Evolutionary conservation across 2,888 invertebrate genomes (phyloP), one percentile per base, ranked within the genome.

Genomic region (Pelosia muscerda): DNA sequence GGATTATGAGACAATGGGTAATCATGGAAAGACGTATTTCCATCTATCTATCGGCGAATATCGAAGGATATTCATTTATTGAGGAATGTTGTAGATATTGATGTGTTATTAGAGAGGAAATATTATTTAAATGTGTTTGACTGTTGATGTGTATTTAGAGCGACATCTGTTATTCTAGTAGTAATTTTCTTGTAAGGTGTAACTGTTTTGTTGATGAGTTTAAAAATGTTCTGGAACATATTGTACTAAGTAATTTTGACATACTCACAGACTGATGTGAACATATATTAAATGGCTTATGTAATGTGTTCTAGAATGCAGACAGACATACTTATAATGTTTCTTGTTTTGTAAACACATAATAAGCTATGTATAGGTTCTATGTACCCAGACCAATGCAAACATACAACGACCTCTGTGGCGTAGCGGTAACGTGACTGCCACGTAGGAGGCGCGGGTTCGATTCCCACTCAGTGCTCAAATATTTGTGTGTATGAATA

Each of bases 1-100:
- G 88, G 90, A 90, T 90, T 90, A 91, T 86, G 90, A 86, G 87
- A 87, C 86, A 87, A 87, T 88, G 84, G 86, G 86, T 86, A 85
- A 88, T 87, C 85, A 89, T 88, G 63, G 68, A 71, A 68, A 25
- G 23, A 55, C 4, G 25, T 55, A 38, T 23, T 55, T 19, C 25
- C 19, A 55, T 55, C 26, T 25, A 76, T 68, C 65, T 56, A 69
- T 65, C 1, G 58, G n/a, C n/a, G n/a, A n/a, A 58, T 34, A 11
- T 2, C 31, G 31, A 31, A 6, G 31, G 63, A 64, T 68, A 66
- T 67, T 67, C 64, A 63, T 71, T 66, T 63, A 56, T 68, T 56
- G 57, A 54, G 56, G 60, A 42, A 67, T 58, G 22, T 60, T 65
- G 53, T 13, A 59, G 56, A 65, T 65, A 62, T 71, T 55, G 70